Percentiles rank a stretch among this genome's conserved stretches.
phyloP scores from a whole-genome alignment of 2,113 vertebrate genomes.

The Podocnemis expansa region DNA sequence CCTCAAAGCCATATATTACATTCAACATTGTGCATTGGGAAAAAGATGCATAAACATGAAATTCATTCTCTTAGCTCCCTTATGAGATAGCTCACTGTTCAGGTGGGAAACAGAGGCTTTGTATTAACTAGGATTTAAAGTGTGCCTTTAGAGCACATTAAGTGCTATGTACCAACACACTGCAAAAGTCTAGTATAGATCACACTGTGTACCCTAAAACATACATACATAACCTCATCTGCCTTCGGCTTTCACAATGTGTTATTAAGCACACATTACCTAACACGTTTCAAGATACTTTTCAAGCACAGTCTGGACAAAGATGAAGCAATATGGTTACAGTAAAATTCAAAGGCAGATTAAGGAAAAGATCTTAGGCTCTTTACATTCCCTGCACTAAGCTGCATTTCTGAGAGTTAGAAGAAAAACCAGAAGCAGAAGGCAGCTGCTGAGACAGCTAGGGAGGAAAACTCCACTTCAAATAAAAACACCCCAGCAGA shows the following conservation, averaged over 20 bases:
- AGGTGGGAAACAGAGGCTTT: not conserved
- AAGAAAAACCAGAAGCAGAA: not conserved
- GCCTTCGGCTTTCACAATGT: conserved; percentile 1
- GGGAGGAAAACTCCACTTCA: not conserved
- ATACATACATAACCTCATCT: not conserved
- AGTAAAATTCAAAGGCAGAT: not conserved
- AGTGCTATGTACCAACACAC: not conserved
- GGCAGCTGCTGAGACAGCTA: rapidly evolving
- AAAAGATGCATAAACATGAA: conserved; percentile 48
- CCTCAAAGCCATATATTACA: conserved; percentile 1
- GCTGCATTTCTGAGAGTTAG: not conserved
- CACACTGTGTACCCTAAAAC: not conserved
- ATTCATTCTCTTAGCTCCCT: conserved; percentile 53
- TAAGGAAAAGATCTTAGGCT: not conserved
- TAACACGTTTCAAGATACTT: not conserved
- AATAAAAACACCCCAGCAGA: rapidly evolving
- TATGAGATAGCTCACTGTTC: not conserved
- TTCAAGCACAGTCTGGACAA: not conserved
- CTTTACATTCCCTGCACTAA: not conserved
- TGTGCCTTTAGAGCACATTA: not conserved
- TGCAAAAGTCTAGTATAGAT: not conserved
- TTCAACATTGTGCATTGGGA: not conserved
- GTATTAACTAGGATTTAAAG: not conserved
- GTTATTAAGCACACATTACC: not conserved
- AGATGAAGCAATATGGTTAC: not conserved